Evolutionary conservation across 2,113 vertebrate genomes (phyloP).

Genomic region (Panthera tigris): DNA sequence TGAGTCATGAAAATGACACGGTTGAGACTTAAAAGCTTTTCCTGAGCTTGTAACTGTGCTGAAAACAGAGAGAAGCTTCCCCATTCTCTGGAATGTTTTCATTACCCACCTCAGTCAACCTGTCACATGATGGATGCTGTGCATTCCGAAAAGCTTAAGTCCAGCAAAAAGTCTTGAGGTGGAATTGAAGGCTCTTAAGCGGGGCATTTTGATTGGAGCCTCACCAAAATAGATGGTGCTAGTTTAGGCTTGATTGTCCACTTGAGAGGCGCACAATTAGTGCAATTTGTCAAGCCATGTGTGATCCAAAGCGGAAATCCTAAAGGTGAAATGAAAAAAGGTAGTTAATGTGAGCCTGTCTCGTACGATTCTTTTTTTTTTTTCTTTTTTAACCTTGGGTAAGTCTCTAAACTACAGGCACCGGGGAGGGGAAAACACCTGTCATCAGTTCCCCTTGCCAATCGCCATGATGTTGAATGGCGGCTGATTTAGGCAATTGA

Average conservation of each 20-base stretch:
- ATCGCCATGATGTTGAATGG: not conserved
- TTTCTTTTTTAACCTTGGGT: not conserved
- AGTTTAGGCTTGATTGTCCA: not conserved
- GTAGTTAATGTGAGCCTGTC: not conserved
- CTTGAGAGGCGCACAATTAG: constrained; percentile 40
- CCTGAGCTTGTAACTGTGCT: not conserved
- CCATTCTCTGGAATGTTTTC: constrained; percentile 43
- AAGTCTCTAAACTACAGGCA: not conserved
- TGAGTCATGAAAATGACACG: not conserved
- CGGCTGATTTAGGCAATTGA: not conserved
- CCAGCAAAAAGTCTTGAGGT: constrained; percentile 16
- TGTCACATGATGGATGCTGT: not conserved
- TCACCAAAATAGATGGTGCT: not conserved
- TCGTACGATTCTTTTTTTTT: not conserved
- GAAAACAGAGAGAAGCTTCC: constrained; percentile 24
- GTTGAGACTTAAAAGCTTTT: constrained; percentile 34
- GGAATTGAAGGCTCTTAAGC: constrained; percentile 39
- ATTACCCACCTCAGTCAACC: constrained; percentile 38
- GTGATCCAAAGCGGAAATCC: constrained; percentile 50
- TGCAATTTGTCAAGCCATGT: constrained; percentile 35
- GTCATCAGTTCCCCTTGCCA: not conserved
- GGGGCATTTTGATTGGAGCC: not conserved
- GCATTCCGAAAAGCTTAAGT: constrained; percentile 50
- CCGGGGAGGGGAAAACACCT: not conserved
- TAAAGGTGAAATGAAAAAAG: not conserved